Evolutionary conservation across 2,113 vertebrate species (phyloP), one percentile per base, ranked within the genome.

Genomic region (Xiphophorus maculatus): DNA sequence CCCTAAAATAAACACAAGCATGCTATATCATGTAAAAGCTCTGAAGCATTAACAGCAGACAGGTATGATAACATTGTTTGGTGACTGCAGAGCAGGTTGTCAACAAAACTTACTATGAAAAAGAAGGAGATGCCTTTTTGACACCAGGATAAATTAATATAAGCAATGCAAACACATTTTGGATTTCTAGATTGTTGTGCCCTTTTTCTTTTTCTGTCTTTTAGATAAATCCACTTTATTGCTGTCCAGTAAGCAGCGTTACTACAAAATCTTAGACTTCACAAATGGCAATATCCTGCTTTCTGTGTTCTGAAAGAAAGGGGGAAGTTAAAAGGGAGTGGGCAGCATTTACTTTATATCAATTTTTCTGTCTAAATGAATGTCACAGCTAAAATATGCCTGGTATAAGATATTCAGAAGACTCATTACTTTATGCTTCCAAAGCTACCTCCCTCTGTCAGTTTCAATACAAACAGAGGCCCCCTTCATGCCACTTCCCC

Each of bases 381-480:
- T 87, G 88, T 85, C 83, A 90, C 87, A 85, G 83, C 87, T 89
- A 90, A 92, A 89, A 88, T 88, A 89, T 87, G 77, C 82, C 87
- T 86, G 80, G 81, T 86, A 86, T 58, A 83, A 84, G 84, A 91
- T 90, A 89, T 92, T 88, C 84, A 72, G 75, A 71, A 77, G 77
- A 79, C 84, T 91, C 87, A 90, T 92, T 90, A 90, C 87, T 88
- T 84, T 84, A 80, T 87, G 82, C 82, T 86, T 90, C 76, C 77
- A 79, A 93, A 88, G 86, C 83, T 92, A 76, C 86, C 81, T 84
- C 74, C 83, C 74, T 84, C 85, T 87, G 89, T 90, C 89, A 89
- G 84, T 74, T 93, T 89, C 84, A 89, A 91, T 91, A 87, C 79
- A 84, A 91, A 91, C 87, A 91, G 89, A 92, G 40, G 17, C 42